Conservation (phyloP, 2,888 invertebrate genomes). For the Erpobdella octoculata region DNA sequence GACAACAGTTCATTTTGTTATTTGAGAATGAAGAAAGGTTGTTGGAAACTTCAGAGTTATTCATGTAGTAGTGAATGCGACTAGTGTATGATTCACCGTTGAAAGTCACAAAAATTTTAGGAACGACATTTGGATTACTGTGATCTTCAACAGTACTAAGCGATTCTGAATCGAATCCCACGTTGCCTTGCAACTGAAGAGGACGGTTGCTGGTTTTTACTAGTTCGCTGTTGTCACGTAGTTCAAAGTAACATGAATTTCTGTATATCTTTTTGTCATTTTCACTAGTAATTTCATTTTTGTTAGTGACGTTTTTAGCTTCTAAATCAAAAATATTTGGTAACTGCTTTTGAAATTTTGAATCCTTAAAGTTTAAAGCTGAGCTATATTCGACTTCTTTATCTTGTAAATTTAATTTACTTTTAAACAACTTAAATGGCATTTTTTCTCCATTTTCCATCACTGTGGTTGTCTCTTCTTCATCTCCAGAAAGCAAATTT, state of each 20-base stretch:
- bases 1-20: no score
- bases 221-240: neutral
- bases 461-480: no score
- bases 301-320: neutral
- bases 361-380: no score
- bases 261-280: neutral
- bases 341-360: no score
- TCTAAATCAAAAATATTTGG: no score
- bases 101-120: slow-evolving; percentile 2
- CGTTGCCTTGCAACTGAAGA: neutral
- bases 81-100: neutral
- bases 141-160: neutral
- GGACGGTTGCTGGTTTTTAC: neutral
- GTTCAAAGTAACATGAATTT: neutral
- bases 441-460: slow-evolving; percentile 14
- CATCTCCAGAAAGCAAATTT: slow-evolving; percentile 9
- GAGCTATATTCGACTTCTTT: neutral
- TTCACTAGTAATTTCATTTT: neutral
- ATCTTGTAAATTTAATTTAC: neutral
- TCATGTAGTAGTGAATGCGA: slow-evolving; percentile 2
- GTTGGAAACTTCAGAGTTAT: neutral
- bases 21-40: no score
- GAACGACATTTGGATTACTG: neutral
- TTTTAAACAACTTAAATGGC: neutral
- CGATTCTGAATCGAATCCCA: neutral